Evolutionary conservation across 2,797 vertebrate species (phyloP).

Genomic region (Alca torda): DNA sequence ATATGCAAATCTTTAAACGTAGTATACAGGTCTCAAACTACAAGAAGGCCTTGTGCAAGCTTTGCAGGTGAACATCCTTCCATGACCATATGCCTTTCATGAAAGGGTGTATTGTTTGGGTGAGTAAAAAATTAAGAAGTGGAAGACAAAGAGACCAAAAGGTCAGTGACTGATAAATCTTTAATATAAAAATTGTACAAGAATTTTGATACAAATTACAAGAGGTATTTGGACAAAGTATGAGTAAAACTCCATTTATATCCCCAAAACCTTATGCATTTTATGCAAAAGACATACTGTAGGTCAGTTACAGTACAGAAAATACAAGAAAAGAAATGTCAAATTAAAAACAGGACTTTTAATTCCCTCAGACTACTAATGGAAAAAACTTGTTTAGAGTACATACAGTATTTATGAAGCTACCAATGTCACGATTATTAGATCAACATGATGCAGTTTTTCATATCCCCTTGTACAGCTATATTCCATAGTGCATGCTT

Average conservation of each 20-base stretch:
- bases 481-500: slow-evolving; percentile 77
- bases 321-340: slow-evolving; percentile 84
- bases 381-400: slow-evolving; percentile 83
- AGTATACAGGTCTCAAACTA: background rate
- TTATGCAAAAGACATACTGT: slow-evolving; percentile 91
- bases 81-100: background rate
- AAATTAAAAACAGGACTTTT: slow-evolving; percentile 74
- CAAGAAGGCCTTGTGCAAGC: background rate
- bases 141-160: slow-evolving; percentile 24
- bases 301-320: slow-evolving; percentile 92
- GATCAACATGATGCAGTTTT: slow-evolving; percentile 78
- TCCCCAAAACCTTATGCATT: slow-evolving; percentile 98
- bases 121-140: slow-evolving; percentile 5
- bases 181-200: slow-evolving; percentile 99
- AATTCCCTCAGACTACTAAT: slow-evolving; percentile 84
- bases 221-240: slow-evolving; percentile 99
- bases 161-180: slow-evolving; percentile 97
- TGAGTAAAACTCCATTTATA: slow-evolving; percentile 99
- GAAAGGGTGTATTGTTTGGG: background rate
- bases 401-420: slow-evolving; percentile 89
- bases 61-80: background rate
- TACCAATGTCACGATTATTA: slow-evolving; percentile 83
- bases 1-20: background rate
- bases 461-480: slow-evolving; percentile 73
- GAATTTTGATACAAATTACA: slow-evolving; percentile 99